Evolutionary conservation across 2,888 invertebrate species (phyloP).

Genomic region (Anthophora plumipes): DNA sequence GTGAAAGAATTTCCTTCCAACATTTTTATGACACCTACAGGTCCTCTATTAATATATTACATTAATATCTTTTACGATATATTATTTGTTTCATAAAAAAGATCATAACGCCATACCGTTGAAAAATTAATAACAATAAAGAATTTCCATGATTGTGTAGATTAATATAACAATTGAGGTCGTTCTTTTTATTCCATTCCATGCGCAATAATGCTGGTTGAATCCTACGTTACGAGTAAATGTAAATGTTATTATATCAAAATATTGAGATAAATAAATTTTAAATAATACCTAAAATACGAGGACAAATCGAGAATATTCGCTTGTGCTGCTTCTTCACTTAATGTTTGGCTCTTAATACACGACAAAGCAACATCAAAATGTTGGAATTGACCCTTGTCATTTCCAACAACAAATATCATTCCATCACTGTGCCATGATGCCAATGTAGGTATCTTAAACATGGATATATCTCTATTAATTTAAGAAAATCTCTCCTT

Average conservation of each 20-base stretch:
- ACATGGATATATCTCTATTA: conserved; percentile 50
- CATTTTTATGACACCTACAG: conserved; percentile 86
- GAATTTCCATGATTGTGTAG: conserved; percentile 85
- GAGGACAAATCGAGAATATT: conserved; percentile 88
- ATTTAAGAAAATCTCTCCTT: conserved; percentile 22
- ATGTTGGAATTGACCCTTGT: conserved; percentile 90
- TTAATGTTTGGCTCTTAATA: conserved; percentile 88
- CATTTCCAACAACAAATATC: conserved; percentile 89
- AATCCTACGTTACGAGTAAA: conserved; percentile 77
- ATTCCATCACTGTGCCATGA: conserved; percentile 91
- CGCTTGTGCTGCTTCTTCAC: conserved; percentile 88
- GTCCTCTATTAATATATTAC: conserved; percentile 84
- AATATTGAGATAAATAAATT: background rate
- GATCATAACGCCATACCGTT: conserved; percentile 83
- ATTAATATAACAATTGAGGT: conserved; percentile 82
- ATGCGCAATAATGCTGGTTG: conserved; percentile 87
- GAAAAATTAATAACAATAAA: conserved; percentile 87
- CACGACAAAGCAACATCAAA: conserved; percentile 90
- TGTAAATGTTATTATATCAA: background rate
- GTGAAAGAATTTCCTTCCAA: conserved; percentile 86
- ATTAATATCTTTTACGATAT: conserved; percentile 23
- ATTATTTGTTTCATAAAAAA: background rate
- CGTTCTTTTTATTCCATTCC: conserved; percentile 87
- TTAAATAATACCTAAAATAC: conserved; percentile 85
- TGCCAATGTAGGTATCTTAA: conserved; percentile 88